These are phyloP conservation scores for Neostethus bicornis DNA, from an alignment of 2,797 vertebrate genomes.

Conservation along the genomic window DNA sequence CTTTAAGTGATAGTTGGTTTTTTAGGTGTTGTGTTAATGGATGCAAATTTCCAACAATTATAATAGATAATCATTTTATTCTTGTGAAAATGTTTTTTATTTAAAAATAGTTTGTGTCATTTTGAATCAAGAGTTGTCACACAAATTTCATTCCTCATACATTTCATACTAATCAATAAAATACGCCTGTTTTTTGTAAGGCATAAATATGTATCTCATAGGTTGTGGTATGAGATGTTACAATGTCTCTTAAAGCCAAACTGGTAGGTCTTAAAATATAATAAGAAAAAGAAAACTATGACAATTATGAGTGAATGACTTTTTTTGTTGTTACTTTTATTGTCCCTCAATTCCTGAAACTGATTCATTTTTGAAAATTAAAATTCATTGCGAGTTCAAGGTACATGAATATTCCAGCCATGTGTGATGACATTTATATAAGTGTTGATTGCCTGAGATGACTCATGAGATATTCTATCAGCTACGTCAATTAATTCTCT, in stretches of 20 bases:
- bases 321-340: constrained; percentile 19
- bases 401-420: constrained; percentile 56
- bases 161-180: constrained; percentile 2
- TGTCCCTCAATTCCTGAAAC: not conserved
- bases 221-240: constrained; percentile 1
- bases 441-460: constrained; percentile 44
- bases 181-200: constrained; percentile 1
- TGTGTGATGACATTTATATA: constrained; percentile 52
- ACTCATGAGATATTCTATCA: constrained; percentile 54
- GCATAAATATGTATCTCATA: not conserved
- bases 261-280: constrained; percentile 8
- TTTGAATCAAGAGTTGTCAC: not conserved
- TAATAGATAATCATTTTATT: not conserved
- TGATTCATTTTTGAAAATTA: constrained; percentile 23
- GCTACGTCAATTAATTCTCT: constrained; percentile 54
- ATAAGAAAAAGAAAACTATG: not conserved
- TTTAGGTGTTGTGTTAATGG: constrained; percentile 12
- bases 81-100: not conserved
- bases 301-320: constrained; percentile 17
- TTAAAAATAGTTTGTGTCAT: not conserved
- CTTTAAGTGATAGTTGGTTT: not conserved
- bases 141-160: not conserved
- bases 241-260: constrained; percentile 6
- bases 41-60: not conserved
- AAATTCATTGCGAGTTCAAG: constrained; percentile 30